phyloP scores from a whole-genome alignment of 2,888 invertebrate species.

The Dryobota labecula region DNA sequence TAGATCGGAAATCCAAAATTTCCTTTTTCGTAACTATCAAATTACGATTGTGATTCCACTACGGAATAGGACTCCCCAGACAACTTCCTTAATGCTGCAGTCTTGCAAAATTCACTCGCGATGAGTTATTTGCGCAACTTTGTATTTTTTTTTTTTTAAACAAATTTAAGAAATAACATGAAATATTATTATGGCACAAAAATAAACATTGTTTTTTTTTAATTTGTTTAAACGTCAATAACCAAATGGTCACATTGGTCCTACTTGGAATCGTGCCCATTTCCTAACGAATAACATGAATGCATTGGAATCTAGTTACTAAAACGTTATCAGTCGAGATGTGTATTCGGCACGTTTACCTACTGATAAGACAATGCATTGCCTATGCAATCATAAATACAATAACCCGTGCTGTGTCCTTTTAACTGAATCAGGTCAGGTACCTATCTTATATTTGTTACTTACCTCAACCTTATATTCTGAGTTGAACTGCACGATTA shows the following conservation, averaged over 20 bases:
- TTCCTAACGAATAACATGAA: conserved; percentile 19
- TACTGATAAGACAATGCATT: conserved; percentile 26
- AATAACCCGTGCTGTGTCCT: neutral
- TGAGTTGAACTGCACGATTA: too few species aligned
- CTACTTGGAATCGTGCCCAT: conserved; percentile 44
- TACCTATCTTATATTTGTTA: neutral
- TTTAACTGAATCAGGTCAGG: neutral
- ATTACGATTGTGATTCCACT: neutral
- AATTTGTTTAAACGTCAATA: conserved; percentile 28
- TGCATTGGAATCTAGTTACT: conserved; percentile 14
- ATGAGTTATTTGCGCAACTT: too few species aligned
- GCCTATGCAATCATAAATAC: neutral
- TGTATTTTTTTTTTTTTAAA: too few species aligned
- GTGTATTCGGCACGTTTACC: conserved; percentile 29
- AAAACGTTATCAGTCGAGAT: conserved; percentile 17
- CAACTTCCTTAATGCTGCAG: conserved; percentile 2
- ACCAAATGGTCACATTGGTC: conserved; percentile 19
- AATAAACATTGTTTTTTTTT: too few species aligned
- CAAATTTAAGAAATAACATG: too few species aligned
- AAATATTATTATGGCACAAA: too few species aligned
- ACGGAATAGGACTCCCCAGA: neutral
- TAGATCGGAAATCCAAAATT: neutral
- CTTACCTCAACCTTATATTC: too few species aligned
- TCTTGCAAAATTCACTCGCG: too few species aligned
- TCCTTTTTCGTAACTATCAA: too few species aligned